Evolutionary conservation across 2,113 vertebrate species (phyloP), one percentile per base, ranked within the genome.

Genomic region (Blennius ocellaris): DNA sequence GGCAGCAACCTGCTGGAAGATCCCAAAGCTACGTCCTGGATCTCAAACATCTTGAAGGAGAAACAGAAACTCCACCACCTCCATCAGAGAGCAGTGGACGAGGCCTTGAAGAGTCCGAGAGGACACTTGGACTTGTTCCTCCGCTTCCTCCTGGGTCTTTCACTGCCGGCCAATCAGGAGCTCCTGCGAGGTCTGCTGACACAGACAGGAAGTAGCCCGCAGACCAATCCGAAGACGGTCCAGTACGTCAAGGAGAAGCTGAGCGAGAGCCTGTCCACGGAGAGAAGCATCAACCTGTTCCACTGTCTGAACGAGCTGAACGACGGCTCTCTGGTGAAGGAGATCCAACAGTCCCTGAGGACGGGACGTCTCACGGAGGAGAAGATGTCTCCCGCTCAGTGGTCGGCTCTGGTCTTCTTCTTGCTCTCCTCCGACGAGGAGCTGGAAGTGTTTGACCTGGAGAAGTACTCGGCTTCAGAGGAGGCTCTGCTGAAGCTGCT

Each of bases 41-140:
- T 41, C 65, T 55, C 61, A 3, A 68, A 0, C 17, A 0, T 50
- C 8, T 54, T 70, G 1, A 0, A 0, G 61, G 3, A 60, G 21
- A 30, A 30, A 30, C 21, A 30, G 21, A 30, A 12, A 36, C 62
- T 1, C 12, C 16, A 43, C 0, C 5, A 0, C 36, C 37, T 21
- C 11, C 83, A 10, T 78, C 41, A 57, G 41, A 66, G 0, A 11
- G 67, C 81, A 8, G 21, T 86, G 17, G 73, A 86, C 65, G 52
- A n/a, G 44, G 69, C 80, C 15, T 59, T 77, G 47, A 8, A 77
- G 12, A 83, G 76, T 61, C 21, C 38, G 40, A 62, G 75, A 15
- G 81, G 67, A 65, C 73, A 66, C 11, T 61, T 78, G 37, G 83
- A 85, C 38, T 5, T 85, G 38, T 78, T 85, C 45, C 71, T 85